Conservation (phyloP, 2,113 vertebrate genomes). For the Toxotes jaculatrix region DNA sequence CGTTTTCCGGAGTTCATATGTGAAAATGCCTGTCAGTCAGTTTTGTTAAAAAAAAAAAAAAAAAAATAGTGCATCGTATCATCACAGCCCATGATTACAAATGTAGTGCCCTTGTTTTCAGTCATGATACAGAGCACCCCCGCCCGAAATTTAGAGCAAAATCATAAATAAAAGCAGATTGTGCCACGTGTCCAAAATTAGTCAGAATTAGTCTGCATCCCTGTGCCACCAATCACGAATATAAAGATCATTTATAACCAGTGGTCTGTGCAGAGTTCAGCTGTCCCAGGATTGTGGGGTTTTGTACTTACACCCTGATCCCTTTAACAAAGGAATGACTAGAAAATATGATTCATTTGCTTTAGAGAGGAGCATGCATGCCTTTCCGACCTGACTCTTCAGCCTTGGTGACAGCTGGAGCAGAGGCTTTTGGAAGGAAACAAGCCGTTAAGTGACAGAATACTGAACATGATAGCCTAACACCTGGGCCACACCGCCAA, state of each 20-base stretch:
- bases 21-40: not conserved
- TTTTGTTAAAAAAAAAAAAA: no score
- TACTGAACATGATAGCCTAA: not conserved
- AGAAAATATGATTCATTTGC: not conserved
- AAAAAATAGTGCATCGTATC: not conserved
- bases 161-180: not conserved
- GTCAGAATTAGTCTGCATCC: not conserved
- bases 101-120: not conserved
- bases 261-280: not conserved
- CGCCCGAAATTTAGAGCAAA: not conserved
- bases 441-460: conserved; percentile 20
- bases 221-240: not conserved
- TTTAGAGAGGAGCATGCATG: conserved; percentile 53
- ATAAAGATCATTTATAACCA: not conserved
- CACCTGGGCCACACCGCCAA: no score
- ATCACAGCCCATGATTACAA: not conserved
- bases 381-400: conserved; percentile 78
- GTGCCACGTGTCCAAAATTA: not conserved
- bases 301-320: conserved; percentile 3
- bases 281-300: not conserved
- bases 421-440: conserved; percentile 72
- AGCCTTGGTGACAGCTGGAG: conserved; percentile 33
- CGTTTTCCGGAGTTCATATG: no score
- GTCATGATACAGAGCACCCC: not conserved
- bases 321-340: conserved; percentile 17